A percentile compares a stretch with the other conserved stretches of the same genome.
phyloP scores from a whole-genome alignment of 2,888 invertebrate genomes.

The Allygus modestus region DNA sequence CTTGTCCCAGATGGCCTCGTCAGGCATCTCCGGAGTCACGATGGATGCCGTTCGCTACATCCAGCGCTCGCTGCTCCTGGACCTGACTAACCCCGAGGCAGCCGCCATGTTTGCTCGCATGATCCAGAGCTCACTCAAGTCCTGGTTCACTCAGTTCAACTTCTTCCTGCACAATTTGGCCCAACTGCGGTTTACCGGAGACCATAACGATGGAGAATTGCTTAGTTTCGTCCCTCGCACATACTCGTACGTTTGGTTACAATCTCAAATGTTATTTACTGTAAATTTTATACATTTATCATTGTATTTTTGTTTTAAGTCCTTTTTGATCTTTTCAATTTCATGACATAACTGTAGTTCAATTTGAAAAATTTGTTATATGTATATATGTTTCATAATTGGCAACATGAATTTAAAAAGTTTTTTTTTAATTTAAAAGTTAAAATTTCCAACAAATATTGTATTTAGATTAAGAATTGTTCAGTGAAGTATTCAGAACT shows the following conservation, averaged over 20 bases:
- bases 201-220: conserved; percentile 86
- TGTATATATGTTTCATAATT: no score
- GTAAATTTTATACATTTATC: background rate
- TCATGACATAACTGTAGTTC: no score
- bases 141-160: conserved; percentile 97
- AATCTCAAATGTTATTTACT: background rate
- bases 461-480: no score
- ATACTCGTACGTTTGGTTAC: conserved; percentile 85
- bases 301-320: no score
- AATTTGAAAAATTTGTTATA: no score
- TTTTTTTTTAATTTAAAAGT: no score
- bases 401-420: no score
- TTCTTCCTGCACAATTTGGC: conserved; percentile 99
- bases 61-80: conserved; percentile 91
- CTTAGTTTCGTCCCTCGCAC: conserved; percentile 96
- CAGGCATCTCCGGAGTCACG: conserved; percentile 94
- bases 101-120: conserved; percentile 97
- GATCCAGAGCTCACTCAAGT: conserved; percentile 96
- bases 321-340: no score
- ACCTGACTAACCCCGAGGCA: conserved; percentile 95
- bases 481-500: no score
- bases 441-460: no score
- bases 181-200: conserved; percentile 94
- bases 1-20: conserved; percentile 87
- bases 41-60: conserved; percentile 95